Conservation (phyloP, 2,113 vertebrate species). For the Emydura subglobosa region DNA sequence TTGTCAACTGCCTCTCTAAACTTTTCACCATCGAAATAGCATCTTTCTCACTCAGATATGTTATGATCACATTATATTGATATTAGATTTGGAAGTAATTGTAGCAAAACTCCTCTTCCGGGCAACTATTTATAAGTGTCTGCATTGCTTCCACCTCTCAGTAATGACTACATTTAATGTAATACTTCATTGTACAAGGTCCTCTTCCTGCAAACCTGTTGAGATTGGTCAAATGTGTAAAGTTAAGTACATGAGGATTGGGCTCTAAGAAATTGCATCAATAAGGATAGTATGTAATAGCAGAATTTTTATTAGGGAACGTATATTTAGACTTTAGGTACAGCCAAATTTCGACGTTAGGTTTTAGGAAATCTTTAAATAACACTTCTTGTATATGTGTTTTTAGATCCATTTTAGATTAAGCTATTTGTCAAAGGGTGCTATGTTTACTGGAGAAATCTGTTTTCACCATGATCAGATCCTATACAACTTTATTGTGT, state of each 20-base stretch:
- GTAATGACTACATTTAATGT: background rate
- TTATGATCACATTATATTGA: background rate
- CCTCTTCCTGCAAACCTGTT: background rate
- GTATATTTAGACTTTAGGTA: background rate
- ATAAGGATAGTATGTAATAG: background rate
- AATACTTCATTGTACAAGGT: background rate
- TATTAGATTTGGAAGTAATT: background rate
- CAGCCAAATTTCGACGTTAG: background rate
- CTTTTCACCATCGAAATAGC: background rate
- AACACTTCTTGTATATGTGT: background rate
- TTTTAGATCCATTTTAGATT: background rate
- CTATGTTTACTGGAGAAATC: background rate
- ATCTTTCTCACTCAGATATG: background rate
- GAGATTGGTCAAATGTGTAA: background rate
- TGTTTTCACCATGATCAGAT: background rate
- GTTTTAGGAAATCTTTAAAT: background rate
- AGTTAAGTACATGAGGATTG: background rate
- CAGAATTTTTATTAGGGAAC: background rate
- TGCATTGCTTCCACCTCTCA: background rate
- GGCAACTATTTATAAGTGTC: background rate
- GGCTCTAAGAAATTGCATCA: background rate
- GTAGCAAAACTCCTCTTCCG: background rate
- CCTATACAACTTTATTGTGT: background rate
- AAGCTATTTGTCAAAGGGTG: background rate
- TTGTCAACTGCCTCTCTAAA: background rate